These are phyloP conservation scores for Rhinichthys osculus DNA, from an alignment of 2,797 vertebrate genomes.

Conservation along the genomic window DNA sequence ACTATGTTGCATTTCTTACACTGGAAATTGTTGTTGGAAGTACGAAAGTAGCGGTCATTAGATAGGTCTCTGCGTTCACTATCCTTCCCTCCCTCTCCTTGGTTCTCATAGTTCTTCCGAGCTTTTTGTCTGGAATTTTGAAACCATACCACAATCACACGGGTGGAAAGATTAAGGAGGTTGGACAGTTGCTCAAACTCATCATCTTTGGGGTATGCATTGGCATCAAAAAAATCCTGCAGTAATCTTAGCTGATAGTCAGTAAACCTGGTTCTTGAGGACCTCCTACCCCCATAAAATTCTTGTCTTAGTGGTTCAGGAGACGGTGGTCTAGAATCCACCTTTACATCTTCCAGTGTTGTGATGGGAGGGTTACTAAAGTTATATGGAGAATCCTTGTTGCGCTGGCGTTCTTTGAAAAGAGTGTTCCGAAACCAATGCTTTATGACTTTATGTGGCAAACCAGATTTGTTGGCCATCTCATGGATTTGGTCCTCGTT, in stretches of 20 bases:
- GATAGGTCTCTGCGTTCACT: constrained; percentile 82
- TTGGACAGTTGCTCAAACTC: constrained; percentile 96
- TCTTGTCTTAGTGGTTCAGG: constrained; percentile 88
- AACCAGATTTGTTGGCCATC: constrained; percentile 90
- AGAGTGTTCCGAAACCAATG: constrained; percentile 99
- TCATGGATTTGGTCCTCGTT: constrained; percentile 97
- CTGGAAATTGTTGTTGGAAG: constrained; percentile 87
- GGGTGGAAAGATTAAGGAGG: constrained; percentile 89
- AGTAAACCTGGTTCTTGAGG: constrained; percentile 93
- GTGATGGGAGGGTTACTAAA: constrained; percentile 97
- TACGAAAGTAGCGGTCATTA: constrained; percentile 86
- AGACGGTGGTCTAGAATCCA: constrained; percentile 86
- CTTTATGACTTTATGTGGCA: constrained; percentile 98
- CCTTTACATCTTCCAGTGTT: constrained; percentile 89
- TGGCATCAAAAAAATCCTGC: constrained; percentile 96
- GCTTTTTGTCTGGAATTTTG: constrained; percentile 98
- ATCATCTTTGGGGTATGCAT: constrained; percentile 97
- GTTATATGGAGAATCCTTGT: constrained; percentile 99
- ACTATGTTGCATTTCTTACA: constrained; percentile 88
- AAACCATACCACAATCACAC: constrained; percentile 98
- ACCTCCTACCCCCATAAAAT: constrained; percentile 89
- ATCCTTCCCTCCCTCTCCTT: constrained; percentile 86
- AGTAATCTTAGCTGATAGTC: constrained; percentile 95
- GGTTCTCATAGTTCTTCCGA: constrained; percentile 93
- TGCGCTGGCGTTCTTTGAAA: constrained; percentile 97